Conservation (phyloP, 2,797 vertebrate genomes). For the Anguilla obscura region DNA sequence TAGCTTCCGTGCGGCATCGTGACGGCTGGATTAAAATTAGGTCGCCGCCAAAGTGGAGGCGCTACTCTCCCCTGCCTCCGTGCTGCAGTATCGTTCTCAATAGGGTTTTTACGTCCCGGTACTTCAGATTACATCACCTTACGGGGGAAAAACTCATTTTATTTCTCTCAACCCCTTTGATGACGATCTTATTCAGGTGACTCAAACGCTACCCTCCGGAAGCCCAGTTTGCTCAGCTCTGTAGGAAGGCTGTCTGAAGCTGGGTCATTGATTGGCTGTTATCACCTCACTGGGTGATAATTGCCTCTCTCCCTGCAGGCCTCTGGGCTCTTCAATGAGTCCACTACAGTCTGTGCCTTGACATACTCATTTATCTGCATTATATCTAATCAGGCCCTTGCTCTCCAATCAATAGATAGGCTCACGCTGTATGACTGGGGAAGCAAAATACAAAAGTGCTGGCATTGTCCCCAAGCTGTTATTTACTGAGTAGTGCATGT, state of each 20-base stretch:
- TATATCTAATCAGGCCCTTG: slow-evolving; percentile 25
- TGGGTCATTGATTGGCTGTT: slow-evolving; percentile 38
- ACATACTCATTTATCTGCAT: slow-evolving; percentile 28
- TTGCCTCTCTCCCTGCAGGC: slow-evolving; percentile 34
- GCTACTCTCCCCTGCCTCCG: neutral
- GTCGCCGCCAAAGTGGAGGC: neutral
- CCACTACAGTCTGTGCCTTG: slow-evolving; percentile 2
- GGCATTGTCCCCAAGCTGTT: neutral
- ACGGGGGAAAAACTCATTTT: neutral
- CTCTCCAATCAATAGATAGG: slow-evolving; percentile 16
- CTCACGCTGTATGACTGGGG: neutral
- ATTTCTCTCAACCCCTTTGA: slow-evolving; percentile 23
- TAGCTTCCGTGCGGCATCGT: neutral
- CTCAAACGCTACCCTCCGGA: slow-evolving; percentile 18
- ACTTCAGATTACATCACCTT: neutral
- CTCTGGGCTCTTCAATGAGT: slow-evolving; percentile 19
- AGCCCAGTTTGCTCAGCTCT: neutral
- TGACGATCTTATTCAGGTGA: slow-evolving; percentile 14
- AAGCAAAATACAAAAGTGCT: neutral
- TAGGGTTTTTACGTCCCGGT: neutral
- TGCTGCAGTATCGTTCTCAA: neutral
- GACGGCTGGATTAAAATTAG: slow-evolving; percentile 23
- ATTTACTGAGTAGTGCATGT: neutral
- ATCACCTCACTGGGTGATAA: slow-evolving; percentile 41
- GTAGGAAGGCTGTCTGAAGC: neutral